A percentile compares a stretch with the other conserved stretches of the same genome.
Conservation (phyloP, 2,888 invertebrate species). For the Drosophila borborema region DNA sequence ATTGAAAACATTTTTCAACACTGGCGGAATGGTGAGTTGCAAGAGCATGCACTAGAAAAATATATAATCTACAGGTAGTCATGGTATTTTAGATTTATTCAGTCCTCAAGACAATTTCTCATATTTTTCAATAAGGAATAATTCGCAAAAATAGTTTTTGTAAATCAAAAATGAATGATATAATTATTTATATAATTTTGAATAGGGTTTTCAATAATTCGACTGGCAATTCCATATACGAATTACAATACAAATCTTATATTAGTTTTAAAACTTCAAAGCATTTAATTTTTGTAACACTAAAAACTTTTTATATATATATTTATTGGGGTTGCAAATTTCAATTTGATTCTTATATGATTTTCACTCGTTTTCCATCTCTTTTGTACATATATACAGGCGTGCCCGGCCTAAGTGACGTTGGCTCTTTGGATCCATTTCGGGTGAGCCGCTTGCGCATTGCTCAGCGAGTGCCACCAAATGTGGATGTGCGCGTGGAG, state of each 20-base stretch:
- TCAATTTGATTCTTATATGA: background rate
- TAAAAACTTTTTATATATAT: too few species aligned
- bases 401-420: slow-evolving; percentile 52
- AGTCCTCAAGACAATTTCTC: too few species aligned
- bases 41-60: background rate
- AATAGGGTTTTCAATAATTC: background rate
- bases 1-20: slow-evolving; percentile 52
- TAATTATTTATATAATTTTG: background rate
- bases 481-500: slow-evolving; percentile 53
- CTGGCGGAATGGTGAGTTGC: slow-evolving; percentile 51
- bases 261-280: too few species aligned
- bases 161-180: too few species aligned
- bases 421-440: slow-evolving; percentile 68
- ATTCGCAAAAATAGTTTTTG: too few species aligned
- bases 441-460: slow-evolving; percentile 57
- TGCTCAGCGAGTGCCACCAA: slow-evolving; percentile 51
- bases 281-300: background rate
- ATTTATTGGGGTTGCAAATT: too few species aligned
- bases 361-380: too few species aligned
- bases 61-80: background rate
- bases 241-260: background rate
- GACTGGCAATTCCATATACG: background rate
- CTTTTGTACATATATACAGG: slow-evolving; percentile 32
- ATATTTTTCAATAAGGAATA: too few species aligned
- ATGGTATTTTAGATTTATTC: background rate